A percentile compares a stretch with the other conserved stretches of the same genome.
These are phyloP conservation scores for Dascyllus trimaculatus DNA, from an alignment of 2,113 vertebrate species.

Conservation along the genomic window DNA sequence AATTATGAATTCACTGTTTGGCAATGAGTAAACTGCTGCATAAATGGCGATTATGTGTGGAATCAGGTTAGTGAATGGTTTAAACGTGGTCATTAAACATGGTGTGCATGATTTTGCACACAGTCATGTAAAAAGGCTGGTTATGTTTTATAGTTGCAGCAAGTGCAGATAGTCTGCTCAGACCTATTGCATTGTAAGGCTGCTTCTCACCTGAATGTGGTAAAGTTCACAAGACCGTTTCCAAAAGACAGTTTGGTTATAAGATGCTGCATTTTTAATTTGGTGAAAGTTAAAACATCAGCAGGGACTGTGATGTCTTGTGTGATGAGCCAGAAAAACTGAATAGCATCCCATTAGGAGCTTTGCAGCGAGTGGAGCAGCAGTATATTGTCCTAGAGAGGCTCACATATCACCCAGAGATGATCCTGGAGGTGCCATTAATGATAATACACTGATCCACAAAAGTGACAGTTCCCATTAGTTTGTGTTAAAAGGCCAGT, in stretches of 20 bases:
- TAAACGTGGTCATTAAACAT: too few relatives aligned
- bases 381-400: not conserved
- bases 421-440: not conserved
- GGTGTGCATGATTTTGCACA: too few relatives aligned
- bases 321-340: conserved; percentile 25
- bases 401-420: not conserved
- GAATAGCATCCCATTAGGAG: conserved; percentile 13
- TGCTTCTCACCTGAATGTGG: not conserved
- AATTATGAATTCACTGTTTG: too few relatives aligned
- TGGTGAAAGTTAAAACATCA: not conserved
- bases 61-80: too few relatives aligned
- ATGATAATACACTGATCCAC: not conserved
- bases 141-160: too few relatives aligned
- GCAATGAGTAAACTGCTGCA: too few relatives aligned
- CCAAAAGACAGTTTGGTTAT: not conserved
- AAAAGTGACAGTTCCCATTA: not conserved
- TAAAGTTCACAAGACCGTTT: not conserved
- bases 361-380: not conserved
- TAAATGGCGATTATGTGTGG: too few relatives aligned
- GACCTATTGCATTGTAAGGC: not conserved
- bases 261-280: not conserved
- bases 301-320: not conserved
- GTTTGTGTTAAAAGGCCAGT: not conserved
- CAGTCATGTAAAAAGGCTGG: too few relatives aligned
- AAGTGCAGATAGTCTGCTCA: too few relatives aligned